Base-by-base conservation (phyloP, 1,140 invertebrate species). In the Drosophila serrata region DNA sequence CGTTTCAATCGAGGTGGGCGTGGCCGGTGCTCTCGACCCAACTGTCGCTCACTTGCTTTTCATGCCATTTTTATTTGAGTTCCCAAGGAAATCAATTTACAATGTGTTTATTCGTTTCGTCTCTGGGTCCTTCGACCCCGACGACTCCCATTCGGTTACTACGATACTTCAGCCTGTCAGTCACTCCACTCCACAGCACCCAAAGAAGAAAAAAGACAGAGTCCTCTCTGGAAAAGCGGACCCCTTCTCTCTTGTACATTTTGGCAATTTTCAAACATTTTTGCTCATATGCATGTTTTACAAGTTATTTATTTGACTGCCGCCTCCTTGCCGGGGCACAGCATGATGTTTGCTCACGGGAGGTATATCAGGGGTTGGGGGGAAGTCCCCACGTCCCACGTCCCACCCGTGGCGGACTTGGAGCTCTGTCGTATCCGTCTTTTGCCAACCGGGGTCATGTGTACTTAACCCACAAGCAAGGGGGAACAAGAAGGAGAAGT, bases 251-350 rank as follows among this genome's bases (percentile, higher is more conserved):
- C 31, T 31, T 5, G 19, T 33, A 61, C 58, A 59, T 64, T 86
- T 85, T 81, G 78, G 63, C 78, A 88, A 90, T 90, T 90, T 90
- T 85, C 81, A 90, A 90, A 90, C 85, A 90, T 81, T 90, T 90
- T 85, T 90, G 85, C 85, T 90, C 85, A 90, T 90, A 90, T 90
- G 85, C 85, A 90, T 90, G 85, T 90, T 90, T 90, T 90, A 90
- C 85, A 90, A 90, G 85, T 90, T 90, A 90, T 90, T 90, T 90
- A 90, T 90, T 90, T 90, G 85, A 79, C 78, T 87, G 79, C 60
- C 40, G 46, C 46, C 46, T 65, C 19, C 74, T 65, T 57, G 61
- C 65, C 53, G 60, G 37, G 60, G 29, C 27, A 61, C 12, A 15
- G 48, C 49, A 42, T 55, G 61, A 46, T 37, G 37, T 46, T 46